A percentile compares a stretch with the other conserved stretches of the same genome.
Conservation (phyloP, 2,797 vertebrate genomes). For the Acanthurus tractus region DNA sequence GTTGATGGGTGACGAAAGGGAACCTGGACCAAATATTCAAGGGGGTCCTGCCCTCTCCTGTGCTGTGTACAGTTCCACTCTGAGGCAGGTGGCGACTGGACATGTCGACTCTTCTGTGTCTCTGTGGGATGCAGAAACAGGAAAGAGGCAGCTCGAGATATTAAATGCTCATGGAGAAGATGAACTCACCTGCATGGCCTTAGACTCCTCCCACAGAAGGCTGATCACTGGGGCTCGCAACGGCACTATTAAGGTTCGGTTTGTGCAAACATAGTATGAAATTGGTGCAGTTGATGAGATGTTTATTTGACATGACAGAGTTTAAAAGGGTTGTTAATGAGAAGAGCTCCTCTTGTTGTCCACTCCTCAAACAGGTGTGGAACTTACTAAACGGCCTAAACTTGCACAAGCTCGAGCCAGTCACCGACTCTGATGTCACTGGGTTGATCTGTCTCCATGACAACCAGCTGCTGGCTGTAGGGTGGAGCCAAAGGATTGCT, state of each 20-base stretch:
- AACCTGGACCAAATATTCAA: not conserved
- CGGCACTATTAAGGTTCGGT: conserved; percentile 74
- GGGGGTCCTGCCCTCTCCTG: conserved; percentile 46
- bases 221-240: conserved; percentile 79
- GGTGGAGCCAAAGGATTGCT: conserved; percentile 78
- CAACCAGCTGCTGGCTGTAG: conserved; percentile 78
- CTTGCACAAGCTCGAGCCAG: conserved; percentile 82
- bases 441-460: conserved; percentile 74
- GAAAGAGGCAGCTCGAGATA: conserved; percentile 56
- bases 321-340: not conserved
- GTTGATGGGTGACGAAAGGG: conserved; percentile 24
- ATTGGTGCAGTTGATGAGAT: not conserved
- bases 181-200: conserved; percentile 75
- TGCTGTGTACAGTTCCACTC: conserved; percentile 67
- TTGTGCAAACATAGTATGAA: not conserved
- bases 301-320: not conserved
- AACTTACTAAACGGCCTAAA: conserved; percentile 82
- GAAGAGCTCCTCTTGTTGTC: not conserved
- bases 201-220: conserved; percentile 76
- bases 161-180: conserved; percentile 77
- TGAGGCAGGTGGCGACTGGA: conserved; percentile 78
- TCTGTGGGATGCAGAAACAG: conserved; percentile 69
- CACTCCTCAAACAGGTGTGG: conserved; percentile 78
- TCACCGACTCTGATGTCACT: conserved; percentile 77
- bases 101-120: conserved; percentile 72